These are phyloP conservation scores for Cebidichthys violaceus DNA, from an alignment of 2,113 vertebrate species.

Conservation along the genomic window DNA sequence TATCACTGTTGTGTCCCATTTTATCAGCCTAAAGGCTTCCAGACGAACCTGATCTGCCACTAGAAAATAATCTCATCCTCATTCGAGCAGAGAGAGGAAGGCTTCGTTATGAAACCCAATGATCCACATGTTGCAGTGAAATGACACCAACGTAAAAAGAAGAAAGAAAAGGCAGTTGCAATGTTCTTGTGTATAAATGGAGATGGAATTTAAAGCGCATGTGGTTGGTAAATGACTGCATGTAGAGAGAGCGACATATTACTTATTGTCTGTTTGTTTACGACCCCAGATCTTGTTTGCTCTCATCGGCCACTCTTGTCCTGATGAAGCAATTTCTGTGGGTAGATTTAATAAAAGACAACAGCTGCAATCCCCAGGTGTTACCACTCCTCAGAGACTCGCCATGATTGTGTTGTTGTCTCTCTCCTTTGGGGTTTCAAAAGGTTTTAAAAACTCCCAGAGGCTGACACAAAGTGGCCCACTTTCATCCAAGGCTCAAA, in stretches of 20 bases:
- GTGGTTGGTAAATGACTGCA: neutral
- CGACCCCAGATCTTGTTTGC: neutral
- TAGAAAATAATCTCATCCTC: slow-evolving; percentile 20
- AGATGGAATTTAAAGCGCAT: neutral
- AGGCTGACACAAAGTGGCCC: neutral
- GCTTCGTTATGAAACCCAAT: slow-evolving; percentile 10
- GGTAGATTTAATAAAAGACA: slow-evolving; percentile 17
- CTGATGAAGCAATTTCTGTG: slow-evolving; percentile 18
- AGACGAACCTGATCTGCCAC: neutral
- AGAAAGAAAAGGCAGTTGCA: neutral
- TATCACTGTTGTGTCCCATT: neutral
- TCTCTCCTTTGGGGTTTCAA: neutral
- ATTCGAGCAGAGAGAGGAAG: neutral
- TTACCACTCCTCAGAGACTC: neutral
- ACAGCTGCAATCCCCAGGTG: slow-evolving; percentile 18
- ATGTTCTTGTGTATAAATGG: neutral
- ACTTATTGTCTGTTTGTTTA: neutral
- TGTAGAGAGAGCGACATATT: neutral
- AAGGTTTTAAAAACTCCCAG: slow-evolving; percentile 4
- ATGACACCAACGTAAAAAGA: neutral
- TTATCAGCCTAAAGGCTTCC: slow-evolving; percentile 18
- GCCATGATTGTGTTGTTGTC: neutral
- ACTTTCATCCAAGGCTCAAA: neutral
- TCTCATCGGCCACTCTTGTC: slow-evolving; percentile 5
- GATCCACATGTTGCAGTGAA: neutral